Conservation (phyloP, 1,140 invertebrate species). For the Diorhabda elongata region DNA sequence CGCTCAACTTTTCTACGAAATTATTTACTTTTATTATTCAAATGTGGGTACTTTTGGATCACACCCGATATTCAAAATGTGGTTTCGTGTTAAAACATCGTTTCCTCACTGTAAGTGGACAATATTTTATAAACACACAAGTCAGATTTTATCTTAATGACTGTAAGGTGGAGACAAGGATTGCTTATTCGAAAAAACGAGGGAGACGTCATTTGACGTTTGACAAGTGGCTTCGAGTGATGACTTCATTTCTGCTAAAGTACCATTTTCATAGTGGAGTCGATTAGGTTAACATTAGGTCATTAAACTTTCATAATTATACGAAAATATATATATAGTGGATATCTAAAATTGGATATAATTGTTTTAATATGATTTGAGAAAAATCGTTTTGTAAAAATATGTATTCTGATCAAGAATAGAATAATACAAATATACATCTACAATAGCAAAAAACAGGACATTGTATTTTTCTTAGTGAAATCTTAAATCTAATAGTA, state of each 20-base stretch:
- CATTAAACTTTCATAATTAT: too few relatives aligned
- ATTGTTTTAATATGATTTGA: not conserved
- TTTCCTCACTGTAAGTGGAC: not conserved
- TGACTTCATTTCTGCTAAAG: not conserved
- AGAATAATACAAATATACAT: too few relatives aligned
- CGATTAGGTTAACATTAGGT: not conserved
- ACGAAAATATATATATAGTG: not conserved
- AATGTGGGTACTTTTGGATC: not conserved
- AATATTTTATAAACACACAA: slow-evolving; percentile 1
- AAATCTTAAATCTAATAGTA: too few relatives aligned
- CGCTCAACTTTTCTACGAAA: too few relatives aligned
- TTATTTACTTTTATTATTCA: too few relatives aligned
- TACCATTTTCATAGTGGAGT: not conserved
- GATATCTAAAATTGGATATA: not conserved
- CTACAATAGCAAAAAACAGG: too few relatives aligned
- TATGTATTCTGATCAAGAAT: not conserved
- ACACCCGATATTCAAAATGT: not conserved
- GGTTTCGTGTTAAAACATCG: not conserved
- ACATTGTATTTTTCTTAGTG: too few relatives aligned
- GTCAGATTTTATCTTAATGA: not conserved
- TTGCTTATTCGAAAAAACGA: not conserved
- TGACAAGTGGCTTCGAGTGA: not conserved
- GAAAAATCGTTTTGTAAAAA: not conserved
- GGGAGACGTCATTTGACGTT: slow-evolving; percentile 1
- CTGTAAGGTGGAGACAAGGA: not conserved